A percentile compares a stretch with the other conserved stretches of the same genome.
Evolutionary conservation across 2,797 vertebrate genomes (phyloP).

Genomic region (Tadarida brasiliensis): DNA sequence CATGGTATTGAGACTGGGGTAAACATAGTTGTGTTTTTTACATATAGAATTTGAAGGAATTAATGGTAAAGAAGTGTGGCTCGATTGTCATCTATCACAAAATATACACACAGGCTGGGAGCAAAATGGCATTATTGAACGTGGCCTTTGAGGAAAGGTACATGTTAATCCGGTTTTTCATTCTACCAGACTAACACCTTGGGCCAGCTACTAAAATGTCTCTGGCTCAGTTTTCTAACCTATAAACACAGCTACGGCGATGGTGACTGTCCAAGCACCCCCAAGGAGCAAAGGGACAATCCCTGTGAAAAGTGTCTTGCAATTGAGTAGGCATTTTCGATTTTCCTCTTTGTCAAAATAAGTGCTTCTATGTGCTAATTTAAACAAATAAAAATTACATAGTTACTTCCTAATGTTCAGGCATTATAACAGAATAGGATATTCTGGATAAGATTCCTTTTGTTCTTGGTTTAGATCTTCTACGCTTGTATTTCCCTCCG

Average conservation of each 20-base stretch:
- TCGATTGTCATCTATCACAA: background rate
- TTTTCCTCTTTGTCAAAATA: background rate
- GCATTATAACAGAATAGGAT: background rate
- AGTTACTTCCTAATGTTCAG: slow-evolving; percentile 13
- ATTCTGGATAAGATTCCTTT: background rate
- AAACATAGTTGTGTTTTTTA: background rate
- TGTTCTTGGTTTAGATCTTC: background rate
- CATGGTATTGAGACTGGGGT: background rate
- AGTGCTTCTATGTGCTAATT: background rate
- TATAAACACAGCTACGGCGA: background rate
- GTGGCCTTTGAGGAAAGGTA: background rate
- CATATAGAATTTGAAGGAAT: background rate
- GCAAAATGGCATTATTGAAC: background rate
- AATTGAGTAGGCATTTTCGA: background rate
- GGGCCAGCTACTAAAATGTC: background rate
- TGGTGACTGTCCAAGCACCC: background rate
- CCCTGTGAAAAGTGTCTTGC: background rate
- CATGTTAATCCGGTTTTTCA: background rate
- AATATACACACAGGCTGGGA: background rate
- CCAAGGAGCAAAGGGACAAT: background rate
- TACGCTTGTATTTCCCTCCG: background rate
- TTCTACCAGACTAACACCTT: background rate
- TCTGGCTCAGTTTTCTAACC: background rate
- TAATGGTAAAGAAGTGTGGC: background rate
- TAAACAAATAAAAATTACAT: background rate